These are phyloP conservation scores for Tachysurus vachellii DNA, from an alignment of 2,113 vertebrate genomes.

Conservation along the genomic window DNA sequence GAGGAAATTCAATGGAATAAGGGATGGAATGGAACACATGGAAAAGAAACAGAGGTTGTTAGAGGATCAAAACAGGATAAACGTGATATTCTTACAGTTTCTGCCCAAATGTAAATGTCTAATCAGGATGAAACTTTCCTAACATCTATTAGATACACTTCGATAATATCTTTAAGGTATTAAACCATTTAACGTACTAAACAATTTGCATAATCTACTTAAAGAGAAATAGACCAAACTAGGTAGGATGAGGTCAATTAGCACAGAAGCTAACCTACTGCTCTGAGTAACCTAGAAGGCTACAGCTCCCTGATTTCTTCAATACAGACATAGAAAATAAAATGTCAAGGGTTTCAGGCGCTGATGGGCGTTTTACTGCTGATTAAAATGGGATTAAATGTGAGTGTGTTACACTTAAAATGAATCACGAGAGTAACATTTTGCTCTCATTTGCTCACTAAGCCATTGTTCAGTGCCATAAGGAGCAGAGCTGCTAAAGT, in stretches of 20 bases:
- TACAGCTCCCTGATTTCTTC: background rate
- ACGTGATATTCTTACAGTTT: background rate
- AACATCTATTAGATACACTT: background rate
- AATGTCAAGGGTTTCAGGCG: background rate
- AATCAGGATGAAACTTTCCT: constrained; percentile 1
- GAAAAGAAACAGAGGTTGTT: background rate
- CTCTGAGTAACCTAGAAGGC: background rate
- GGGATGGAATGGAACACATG: background rate
- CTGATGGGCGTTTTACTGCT: background rate
- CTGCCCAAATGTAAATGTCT: background rate
- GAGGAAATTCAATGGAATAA: background rate
- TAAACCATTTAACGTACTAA: background rate
- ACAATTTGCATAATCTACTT: background rate
- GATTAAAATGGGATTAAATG: background rate
- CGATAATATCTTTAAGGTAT: background rate
- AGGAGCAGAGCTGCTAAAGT: background rate
- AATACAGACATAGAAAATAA: background rate
- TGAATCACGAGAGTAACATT: background rate
- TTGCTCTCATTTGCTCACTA: background rate
- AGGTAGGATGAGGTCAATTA: background rate
- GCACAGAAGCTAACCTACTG: background rate
- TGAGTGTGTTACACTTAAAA: background rate
- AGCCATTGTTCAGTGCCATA: constrained; percentile 1
- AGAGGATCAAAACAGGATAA: background rate
- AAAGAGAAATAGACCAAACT: background rate